Conservation (phyloP, 2,113 vertebrate species). For the Mormyrus iriodes region DNA sequence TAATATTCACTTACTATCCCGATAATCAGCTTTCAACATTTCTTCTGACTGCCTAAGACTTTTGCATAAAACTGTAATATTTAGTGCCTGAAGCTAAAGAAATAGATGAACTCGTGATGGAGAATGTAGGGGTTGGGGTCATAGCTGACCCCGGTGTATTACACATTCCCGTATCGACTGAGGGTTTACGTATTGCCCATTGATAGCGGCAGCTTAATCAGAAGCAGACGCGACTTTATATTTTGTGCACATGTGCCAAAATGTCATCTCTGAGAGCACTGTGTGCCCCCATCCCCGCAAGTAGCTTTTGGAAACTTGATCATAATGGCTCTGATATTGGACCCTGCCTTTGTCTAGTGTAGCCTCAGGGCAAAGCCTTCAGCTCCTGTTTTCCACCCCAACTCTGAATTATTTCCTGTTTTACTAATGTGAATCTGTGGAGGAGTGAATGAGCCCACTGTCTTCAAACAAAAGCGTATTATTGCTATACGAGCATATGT, state of each 20-base stretch:
- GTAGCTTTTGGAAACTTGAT: background rate
- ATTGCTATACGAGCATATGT: background rate
- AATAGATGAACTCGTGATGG: background rate
- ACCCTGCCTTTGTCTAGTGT: background rate
- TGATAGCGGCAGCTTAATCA: background rate
- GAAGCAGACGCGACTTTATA: background rate
- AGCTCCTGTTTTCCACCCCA: background rate
- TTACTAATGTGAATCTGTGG: slow-evolving; percentile 6
- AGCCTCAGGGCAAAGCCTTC: slow-evolving; percentile 10
- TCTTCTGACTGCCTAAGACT: background rate
- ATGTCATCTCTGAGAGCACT: background rate
- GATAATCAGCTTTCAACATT: background rate
- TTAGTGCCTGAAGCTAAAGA: background rate
- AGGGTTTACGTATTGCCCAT: background rate
- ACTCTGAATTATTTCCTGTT: slow-evolving; percentile 9
- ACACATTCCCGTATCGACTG: slow-evolving; percentile 24
- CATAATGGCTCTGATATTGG: background rate
- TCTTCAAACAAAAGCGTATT: slow-evolving; percentile 14
- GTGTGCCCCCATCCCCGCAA: background rate
- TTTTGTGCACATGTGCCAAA: slow-evolving; percentile 19
- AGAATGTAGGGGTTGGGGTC: background rate
- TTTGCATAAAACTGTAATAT: background rate
- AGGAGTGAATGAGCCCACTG: background rate
- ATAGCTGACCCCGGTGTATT: background rate
- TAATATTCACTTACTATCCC: background rate